These are phyloP conservation scores for Hippoglossus stenolepis DNA, from an alignment of 2,113 vertebrate species.

Conservation along the genomic window DNA sequence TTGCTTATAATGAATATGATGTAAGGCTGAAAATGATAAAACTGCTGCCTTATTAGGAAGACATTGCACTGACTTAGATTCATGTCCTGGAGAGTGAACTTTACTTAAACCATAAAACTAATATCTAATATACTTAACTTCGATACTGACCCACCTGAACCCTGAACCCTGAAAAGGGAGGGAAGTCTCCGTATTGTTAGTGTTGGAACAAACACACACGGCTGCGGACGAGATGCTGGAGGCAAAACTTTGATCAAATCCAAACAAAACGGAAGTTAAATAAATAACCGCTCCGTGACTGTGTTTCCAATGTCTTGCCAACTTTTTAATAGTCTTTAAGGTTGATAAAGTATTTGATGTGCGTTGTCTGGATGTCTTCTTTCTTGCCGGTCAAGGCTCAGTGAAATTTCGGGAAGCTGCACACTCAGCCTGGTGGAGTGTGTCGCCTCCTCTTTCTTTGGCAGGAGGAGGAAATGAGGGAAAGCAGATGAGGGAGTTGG, in stretches of 20 bases:
- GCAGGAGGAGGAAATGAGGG: not conserved
- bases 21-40: not conserved
- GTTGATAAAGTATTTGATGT: not conserved
- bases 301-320: not conserved
- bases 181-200: no score
- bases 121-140: no score
- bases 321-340: not conserved
- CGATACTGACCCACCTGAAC: no score
- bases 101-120: no score
- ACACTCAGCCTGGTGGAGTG: not conserved
- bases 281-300: not conserved
- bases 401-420: not conserved
- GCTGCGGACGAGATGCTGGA: not conserved
- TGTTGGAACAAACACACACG: not conserved
- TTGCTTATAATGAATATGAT: not conserved
- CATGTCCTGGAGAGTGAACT: no score
- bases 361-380: not conserved
- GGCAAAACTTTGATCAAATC: not conserved
- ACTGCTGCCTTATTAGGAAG: not conserved
- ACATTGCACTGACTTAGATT: no score
- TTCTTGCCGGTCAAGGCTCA: not conserved
- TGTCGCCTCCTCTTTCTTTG: not conserved
- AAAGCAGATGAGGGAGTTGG: not conserved
- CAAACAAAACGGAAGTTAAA: not conserved
- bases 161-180: no score